A percentile compares a stretch with the other conserved stretches of the same genome.
Conservation (phyloP, 2,888 invertebrate genomes). For the Slavum lentiscoides region DNA sequence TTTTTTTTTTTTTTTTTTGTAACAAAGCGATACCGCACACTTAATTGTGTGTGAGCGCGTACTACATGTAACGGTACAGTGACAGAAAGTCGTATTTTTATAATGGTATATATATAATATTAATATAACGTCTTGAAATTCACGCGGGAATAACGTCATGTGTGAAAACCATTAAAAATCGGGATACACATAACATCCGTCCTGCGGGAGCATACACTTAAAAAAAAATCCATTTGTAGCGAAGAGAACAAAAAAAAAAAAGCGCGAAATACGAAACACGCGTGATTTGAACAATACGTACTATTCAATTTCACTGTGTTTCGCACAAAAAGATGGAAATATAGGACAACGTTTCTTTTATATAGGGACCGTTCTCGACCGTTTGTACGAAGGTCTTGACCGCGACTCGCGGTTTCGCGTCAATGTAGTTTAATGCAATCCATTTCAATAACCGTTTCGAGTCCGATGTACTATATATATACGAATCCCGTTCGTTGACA, state of each 20-base stretch:
- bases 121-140: neutral
- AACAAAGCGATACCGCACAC: neutral
- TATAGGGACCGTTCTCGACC: neutral
- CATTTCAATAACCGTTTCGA: slow-evolving; percentile 27
- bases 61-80: too few relatives aligned
- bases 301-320: neutral
- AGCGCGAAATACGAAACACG: neutral
- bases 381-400: neutral
- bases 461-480: neutral
- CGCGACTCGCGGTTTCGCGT: neutral
- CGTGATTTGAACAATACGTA: neutral
- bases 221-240: neutral
- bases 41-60: neutral
- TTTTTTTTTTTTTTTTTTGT: too few relatives aligned
- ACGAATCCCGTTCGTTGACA: neutral
- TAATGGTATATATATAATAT: neutral
- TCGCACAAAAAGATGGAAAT: neutral
- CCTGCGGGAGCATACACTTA: neutral
- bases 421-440: neutral
- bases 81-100: neutral
- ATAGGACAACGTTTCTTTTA: neutral
- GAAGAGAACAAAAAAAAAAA: neutral
- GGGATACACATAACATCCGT: neutral
- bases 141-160: neutral
- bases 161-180: neutral